phyloP scores from a whole-genome alignment of 37 sponge, comb jelly and placozoan species.

The Eunapius fragilis region DNA sequence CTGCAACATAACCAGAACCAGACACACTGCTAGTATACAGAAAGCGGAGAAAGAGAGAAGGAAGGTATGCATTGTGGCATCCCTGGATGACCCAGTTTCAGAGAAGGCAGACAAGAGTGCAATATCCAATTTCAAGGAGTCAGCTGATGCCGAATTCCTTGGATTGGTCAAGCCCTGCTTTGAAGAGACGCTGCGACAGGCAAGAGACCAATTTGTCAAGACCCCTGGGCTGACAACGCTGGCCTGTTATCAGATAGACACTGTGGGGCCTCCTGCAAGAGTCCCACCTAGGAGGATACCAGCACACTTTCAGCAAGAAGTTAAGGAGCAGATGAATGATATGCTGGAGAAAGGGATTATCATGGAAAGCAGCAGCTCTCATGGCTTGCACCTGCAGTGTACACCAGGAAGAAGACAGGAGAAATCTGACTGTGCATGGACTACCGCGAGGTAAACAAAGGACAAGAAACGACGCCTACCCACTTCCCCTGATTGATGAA shows the following conservation, averaged over 20 bases:
- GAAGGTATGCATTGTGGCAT: constrained; percentile 16
- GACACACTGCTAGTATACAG: neutral
- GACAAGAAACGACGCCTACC: constrained; percentile 64
- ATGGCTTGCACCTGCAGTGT: constrained; percentile 57
- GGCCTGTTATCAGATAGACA: constrained; percentile 52
- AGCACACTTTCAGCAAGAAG: constrained; percentile 61
- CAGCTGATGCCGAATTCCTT: constrained; percentile 11
- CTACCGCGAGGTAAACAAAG: constrained; percentile 63
- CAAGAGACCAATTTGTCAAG: constrained; percentile 27
- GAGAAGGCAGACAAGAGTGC: constrained; percentile 47
- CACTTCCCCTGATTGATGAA: constrained; percentile 56
- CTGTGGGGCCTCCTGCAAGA: constrained; percentile 33
- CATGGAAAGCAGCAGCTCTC: constrained; percentile 24
- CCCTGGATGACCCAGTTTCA: neutral
- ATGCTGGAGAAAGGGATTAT: constrained; percentile 47
- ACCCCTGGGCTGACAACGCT: constrained; percentile 50
- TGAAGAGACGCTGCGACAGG: neutral
- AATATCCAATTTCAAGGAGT: constrained; percentile 7
- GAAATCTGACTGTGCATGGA: constrained; percentile 44
- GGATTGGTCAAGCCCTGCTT: constrained; percentile 1
- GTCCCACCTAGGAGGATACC: constrained; percentile 65
- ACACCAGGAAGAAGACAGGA: constrained; percentile 46
- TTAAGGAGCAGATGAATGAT: constrained; percentile 37
- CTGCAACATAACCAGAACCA: neutral
- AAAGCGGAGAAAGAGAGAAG: neutral